Base-by-base conservation (phyloP, 2,888 invertebrate species). In the Herminia tarsipennalis region DNA sequence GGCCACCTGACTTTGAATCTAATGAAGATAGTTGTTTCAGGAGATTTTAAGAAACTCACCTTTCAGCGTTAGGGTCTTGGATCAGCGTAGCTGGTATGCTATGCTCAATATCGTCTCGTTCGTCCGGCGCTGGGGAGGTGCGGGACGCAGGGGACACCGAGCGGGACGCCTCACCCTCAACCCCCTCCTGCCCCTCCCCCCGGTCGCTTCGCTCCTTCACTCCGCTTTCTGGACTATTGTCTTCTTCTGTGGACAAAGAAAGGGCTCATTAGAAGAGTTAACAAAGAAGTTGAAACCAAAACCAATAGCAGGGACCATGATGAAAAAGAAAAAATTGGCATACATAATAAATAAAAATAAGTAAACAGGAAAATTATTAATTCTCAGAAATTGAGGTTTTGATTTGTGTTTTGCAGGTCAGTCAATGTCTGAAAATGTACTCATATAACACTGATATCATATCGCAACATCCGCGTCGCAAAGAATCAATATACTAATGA, bases 181-280 rank as follows among this genome's bases (percentile, higher is more conserved):
- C 91, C 83, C 69, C 86, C 84, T 73, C 87, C 88, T 65, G 86
- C 88, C 81, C 88, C 82, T 81, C 86, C 81, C 80, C 81, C 56
- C 81, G 86, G 60, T 91, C 92, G 5, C 77, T 69, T 18, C 81
- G 83, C 69, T 92, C 91, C 78, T 93, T 93, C 81, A 93, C 93
- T 78, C 93, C 93, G 86, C 92, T 89, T 52, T 90, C 93, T 66
- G 93, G 92, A 66, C 93, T 93, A 53, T 92, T 93, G 60, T 93
- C 92, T 78, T 93, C 93, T 74, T 93, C 93, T 92, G 90, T 62
- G 66, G 73, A 82, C 86, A 88, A 88, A 65, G 21, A 66, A 30
- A 44, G 10, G 20, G 1, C 2, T 20, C 4, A 5, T 63, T 51
- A 60, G 40, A 14, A 24, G 2, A 0, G 22, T n/a, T n/a, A n/a